Base-by-base conservation (phyloP, 2,888 invertebrate genomes). In the Leptarthrus brevirostris region DNA sequence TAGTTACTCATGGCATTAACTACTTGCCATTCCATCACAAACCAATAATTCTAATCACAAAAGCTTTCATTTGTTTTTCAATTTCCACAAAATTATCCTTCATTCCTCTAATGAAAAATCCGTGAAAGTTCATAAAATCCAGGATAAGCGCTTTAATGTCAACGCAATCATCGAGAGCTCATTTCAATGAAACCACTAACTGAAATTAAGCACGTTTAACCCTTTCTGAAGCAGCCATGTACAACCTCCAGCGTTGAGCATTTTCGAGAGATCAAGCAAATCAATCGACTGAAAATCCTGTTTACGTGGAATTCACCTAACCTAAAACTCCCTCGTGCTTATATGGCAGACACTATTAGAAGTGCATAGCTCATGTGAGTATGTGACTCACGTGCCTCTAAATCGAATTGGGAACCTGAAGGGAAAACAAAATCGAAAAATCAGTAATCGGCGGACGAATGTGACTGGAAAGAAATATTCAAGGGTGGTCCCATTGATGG, bases 261-360 rank as follows among this genome's bases (percentile, higher is more conserved):
- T 40, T 44, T 44, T 44, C 40, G 34, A 53, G n/a, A 36, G 70
- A 70, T 70, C 70, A 70, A 47, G 47, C 70, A 53, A 70, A 70
- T 70, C 70, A 70, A 70, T 70, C 70, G 70, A 70, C 53, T 52
- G 53, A 70, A 70, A 70, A 70, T 70, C 70, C 70, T 70, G 70
- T 70, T 70, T 70, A 70, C 53, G 70, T 52, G 30, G 24, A 64
- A 64, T 30, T 40, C 26, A 40, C 10, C 61, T 20, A 30, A 56
- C 14, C 30, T 56, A 14, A 30, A 14, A 16, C 58, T 0, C 44
- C 3, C 2, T 34, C 18, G 18, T 18, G 34, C 3, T n/a, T 20
- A 12, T 12, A n/a, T 6, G 18, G 5, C 52, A 52, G 44, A 22
- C 44, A 18, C 40, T 44, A 64, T n/a, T 26, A 18, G 44, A 14